Evolutionary conservation across 2,113 vertebrate species (phyloP).

Genomic region (Gobius niger): DNA sequence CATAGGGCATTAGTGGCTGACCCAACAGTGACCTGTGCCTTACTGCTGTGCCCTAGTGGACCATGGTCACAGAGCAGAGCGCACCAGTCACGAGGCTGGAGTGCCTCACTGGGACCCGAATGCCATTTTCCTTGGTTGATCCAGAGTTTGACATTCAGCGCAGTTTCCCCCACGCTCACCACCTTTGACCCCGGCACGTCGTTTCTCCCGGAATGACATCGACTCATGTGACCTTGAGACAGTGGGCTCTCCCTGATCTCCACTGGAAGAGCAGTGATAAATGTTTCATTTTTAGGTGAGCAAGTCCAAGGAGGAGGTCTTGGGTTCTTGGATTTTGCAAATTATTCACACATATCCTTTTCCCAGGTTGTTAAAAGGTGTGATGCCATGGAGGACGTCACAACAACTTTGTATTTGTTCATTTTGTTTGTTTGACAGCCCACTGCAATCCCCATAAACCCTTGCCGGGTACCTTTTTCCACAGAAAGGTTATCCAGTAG

Average conservation of each 20-base stretch:
- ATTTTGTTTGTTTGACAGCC: too few species aligned
- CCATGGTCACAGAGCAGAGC: constrained; percentile 27
- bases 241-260: constrained; percentile 31
- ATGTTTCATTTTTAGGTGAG: constrained; percentile 48
- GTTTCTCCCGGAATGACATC: constrained; percentile 33
- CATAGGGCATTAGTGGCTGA: not conserved
- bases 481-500: too few species aligned
- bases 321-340: constrained; percentile 18
- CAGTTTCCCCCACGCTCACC: constrained; percentile 41
- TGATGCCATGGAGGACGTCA: not conserved
- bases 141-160: constrained; percentile 68
- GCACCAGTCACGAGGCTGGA: constrained; percentile 29
- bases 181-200: constrained; percentile 45
- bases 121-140: constrained; percentile 32
- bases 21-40: constrained; percentile 11
- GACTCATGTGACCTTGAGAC: constrained; percentile 56
- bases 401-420: not conserved
- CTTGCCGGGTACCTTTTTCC: too few species aligned
- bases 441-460: too few species aligned
- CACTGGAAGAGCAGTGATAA: constrained; percentile 35
- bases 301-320: constrained; percentile 4
- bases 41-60: constrained; percentile 14
- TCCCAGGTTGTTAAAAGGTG: constrained; percentile 14
- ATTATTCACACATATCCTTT: constrained; percentile 23
- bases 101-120: constrained; percentile 22